Conservation (phyloP, 2,888 invertebrate species). For the Mycogona germanica region DNA sequence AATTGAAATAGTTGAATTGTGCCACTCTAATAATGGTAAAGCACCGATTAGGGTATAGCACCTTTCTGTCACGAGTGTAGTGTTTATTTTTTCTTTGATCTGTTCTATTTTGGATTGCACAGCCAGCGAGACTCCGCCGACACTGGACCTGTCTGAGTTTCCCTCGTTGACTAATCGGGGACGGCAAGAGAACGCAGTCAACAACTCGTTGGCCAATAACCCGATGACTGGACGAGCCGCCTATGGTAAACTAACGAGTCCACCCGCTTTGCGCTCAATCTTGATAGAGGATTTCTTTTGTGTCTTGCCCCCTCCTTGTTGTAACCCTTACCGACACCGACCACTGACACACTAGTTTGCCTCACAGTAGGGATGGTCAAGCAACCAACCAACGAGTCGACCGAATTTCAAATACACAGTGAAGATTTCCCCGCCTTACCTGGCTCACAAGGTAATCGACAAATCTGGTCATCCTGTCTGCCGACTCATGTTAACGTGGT, state of each 20-base stretch:
- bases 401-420: conserved; percentile 93
- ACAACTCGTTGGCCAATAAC: conserved; percentile 23
- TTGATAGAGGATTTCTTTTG: too few relatives aligned
- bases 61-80: too few relatives aligned
- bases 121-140: conserved; percentile 45
- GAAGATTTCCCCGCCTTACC: conserved; percentile 99
- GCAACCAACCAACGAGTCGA: conserved; percentile 81
- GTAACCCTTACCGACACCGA: neutral
- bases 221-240: conserved; percentile 82
- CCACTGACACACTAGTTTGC: too few relatives aligned
- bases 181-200: conserved; percentile 38
- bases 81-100: too few relatives aligned
- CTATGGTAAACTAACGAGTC: conserved; percentile 51
- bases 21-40: too few relatives aligned
- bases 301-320: neutral
- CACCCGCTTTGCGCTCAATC: neutral
- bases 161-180: conserved; percentile 81
- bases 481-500: too few relatives aligned
- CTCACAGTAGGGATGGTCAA: conserved; percentile 86
- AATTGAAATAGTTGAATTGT: too few relatives aligned
- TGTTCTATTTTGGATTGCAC: too few relatives aligned
- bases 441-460: conserved; percentile 46
- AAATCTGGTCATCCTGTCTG: neutral
- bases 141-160: conserved; percentile 83
- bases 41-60: too few relatives aligned